Evolutionary conservation across 92 coral and sea anemone species (phyloP).

Genomic region (Scolanthus callimorphus): DNA sequence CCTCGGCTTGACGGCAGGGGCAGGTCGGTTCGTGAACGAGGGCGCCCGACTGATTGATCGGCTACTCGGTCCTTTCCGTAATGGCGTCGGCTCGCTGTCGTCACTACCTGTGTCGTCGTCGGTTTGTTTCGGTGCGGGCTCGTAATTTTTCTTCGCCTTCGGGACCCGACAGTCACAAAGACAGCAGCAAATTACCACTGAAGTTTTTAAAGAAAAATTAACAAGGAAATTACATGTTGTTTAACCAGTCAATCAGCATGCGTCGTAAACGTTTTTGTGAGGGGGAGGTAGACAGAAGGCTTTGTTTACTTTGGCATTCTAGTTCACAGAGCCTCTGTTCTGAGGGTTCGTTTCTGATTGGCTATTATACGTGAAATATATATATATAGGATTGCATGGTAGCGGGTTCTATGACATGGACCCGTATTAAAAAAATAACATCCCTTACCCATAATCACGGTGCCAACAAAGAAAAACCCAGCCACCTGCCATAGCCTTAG

Average conservation of each 20-base stretch:
- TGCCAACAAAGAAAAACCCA: constrained; percentile 31
- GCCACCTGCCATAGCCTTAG: constrained; percentile 60
- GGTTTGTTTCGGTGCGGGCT: not conserved
- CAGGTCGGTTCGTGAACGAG: not conserved
- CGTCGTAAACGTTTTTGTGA: too few species aligned
- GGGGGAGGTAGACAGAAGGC: too few species aligned
- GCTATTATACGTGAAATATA: not conserved
- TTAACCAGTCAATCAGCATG: too few species aligned
- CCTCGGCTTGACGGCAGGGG: too few species aligned
- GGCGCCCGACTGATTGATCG: not conserved
- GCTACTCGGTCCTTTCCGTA: not conserved
- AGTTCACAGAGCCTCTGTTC: not conserved
- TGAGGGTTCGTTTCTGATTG: not conserved
- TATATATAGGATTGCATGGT: not conserved
- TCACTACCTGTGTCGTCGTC: constrained; percentile 35
- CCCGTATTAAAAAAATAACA: too few species aligned
- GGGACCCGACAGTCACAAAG: constrained; percentile 73
- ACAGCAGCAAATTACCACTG: constrained; percentile 61
- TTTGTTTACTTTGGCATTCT: too few species aligned
- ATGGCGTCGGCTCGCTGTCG: constrained; percentile 24
- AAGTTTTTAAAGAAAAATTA: too few species aligned
- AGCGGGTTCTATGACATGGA: too few species aligned
- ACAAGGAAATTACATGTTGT: too few species aligned
- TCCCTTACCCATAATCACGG: constrained; percentile 41
- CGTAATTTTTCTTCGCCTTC: constrained; percentile 34